A percentile compares a stretch with the other conserved stretches of the same genome.
Conservation (phyloP, 2,888 invertebrate species). For the Diabrotica balteata region DNA sequence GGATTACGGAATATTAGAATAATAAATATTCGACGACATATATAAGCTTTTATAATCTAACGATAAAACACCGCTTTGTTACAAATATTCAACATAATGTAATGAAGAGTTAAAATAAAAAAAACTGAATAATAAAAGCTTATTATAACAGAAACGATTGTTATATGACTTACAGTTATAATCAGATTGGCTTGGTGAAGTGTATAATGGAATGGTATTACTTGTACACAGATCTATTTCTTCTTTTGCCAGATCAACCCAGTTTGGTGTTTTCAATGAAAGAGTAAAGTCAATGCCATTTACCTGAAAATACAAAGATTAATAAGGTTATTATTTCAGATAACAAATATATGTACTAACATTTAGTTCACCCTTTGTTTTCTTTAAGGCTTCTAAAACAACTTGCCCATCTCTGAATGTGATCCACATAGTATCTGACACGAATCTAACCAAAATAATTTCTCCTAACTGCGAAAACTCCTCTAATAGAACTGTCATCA, state of each 20-base stretch:
- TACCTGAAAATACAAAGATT: slow-evolving; percentile 60
- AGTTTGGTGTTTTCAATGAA: slow-evolving; percentile 82
- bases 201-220: slow-evolving; percentile 80
- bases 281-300: slow-evolving; percentile 73
- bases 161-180: slow-evolving; percentile 56
- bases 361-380: slow-evolving; percentile 46
- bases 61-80: no score
- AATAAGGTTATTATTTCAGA: no score
- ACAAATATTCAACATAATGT: no score
- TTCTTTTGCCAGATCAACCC: slow-evolving; percentile 81
- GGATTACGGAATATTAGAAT: no score
- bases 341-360: slow-evolving; percentile 23
- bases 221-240: slow-evolving; percentile 86
- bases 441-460: slow-evolving; percentile 89
- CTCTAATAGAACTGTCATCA: slow-evolving; percentile 80
- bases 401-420: slow-evolving; percentile 91
- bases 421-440: slow-evolving; percentile 88
- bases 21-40: no score
- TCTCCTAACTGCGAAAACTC: slow-evolving; percentile 86
- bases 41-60: no score
- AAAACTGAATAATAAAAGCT: background rate
- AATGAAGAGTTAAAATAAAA: no score
- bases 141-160: no score
- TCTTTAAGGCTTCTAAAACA: slow-evolving; percentile 74
- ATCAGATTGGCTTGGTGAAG: slow-evolving; percentile 53